Evolutionary conservation across 2,113 vertebrate genomes (phyloP), one percentile per base, ranked within the genome.

Genomic region (Cyphomyrus plagiostoma): DNA sequence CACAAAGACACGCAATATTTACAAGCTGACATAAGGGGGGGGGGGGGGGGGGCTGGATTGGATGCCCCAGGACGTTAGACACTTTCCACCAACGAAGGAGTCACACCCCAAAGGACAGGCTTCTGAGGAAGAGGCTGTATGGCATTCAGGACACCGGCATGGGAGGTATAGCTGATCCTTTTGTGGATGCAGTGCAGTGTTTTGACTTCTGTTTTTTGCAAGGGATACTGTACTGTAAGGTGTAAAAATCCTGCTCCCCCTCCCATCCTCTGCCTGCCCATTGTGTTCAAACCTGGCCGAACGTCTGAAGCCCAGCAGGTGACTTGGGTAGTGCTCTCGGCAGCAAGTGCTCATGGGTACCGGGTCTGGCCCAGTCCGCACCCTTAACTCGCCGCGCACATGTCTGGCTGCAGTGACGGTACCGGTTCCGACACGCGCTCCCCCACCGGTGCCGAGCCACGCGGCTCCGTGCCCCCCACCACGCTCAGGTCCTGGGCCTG

Each of bases 381-480:
- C 45, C 92, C 90, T 95, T 96, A 96, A 93, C 95, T 95, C 87
- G 92, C 93, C 87, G 93, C 21, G 48, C 92, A 93, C 83, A 48
- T 92, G 89, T 95, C 94, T 88, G 93, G 88, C 7, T 8, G 93
- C 90, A 94, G 90, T 46, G 92, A 87, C n/a, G 90, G 93, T 11
- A 90, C 91, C 86, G 84, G 88, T 21, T 89, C 85, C 39, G 30
- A 15, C n/a, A 35, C 4, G 9, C 74, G 89, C 93, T 70, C 89
- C 23, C 50, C 50, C 13, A 0, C 50, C 1, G 89, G 52, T 11
- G 92, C 88, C 15, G 3, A 89, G 89, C 91, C 92, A 46, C 94
- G 89, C 90, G 91, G 70, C 83, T 97, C 93, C 6, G 91, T 88
- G 4, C 88, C 83, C 74, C 94, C 91, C n/a, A 83, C 17, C 3